Conservation (phyloP, 2,113 vertebrate genomes). For the Kryptolebias marmoratus region DNA sequence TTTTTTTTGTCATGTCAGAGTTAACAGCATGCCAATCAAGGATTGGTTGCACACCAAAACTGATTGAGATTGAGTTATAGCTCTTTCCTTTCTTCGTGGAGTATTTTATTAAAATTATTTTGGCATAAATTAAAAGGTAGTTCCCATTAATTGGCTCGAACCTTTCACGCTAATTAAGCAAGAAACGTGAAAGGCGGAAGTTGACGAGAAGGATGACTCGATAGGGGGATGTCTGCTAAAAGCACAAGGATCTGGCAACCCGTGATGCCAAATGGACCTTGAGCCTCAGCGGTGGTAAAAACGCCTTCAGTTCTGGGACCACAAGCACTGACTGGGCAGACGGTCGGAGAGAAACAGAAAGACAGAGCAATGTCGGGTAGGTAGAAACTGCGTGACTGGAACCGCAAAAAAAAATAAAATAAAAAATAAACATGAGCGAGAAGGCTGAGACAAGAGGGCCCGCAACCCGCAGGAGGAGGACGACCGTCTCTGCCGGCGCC, state of each 20-base stretch:
- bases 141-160: neutral
- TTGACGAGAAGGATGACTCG: neutral
- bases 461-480: conserved; percentile 71
- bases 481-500: conserved; percentile 65
- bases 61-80: too few relatives aligned
- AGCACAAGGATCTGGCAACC: conserved; percentile 66
- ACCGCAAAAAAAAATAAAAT: conserved; percentile 1
- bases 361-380: conserved; percentile 36
- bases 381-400: conserved; percentile 25
- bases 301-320: neutral
- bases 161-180: neutral
- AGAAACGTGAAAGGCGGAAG: conserved; percentile 18
- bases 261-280: conserved; percentile 31
- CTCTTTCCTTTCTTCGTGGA: too few relatives aligned
- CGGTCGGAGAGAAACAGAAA: neutral
- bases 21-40: too few relatives aligned
- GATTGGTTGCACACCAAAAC: too few relatives aligned
- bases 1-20: too few relatives aligned
- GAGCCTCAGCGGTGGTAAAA: conserved; percentile 27
- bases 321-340: neutral
- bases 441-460: conserved; percentile 66
- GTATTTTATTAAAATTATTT: neutral
- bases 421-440: conserved; percentile 71
- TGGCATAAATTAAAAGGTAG: neutral
- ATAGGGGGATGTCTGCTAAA: conserved; percentile 48